Conservation (phyloP, 2,888 invertebrate species). For the Heliconius ismenius region DNA sequence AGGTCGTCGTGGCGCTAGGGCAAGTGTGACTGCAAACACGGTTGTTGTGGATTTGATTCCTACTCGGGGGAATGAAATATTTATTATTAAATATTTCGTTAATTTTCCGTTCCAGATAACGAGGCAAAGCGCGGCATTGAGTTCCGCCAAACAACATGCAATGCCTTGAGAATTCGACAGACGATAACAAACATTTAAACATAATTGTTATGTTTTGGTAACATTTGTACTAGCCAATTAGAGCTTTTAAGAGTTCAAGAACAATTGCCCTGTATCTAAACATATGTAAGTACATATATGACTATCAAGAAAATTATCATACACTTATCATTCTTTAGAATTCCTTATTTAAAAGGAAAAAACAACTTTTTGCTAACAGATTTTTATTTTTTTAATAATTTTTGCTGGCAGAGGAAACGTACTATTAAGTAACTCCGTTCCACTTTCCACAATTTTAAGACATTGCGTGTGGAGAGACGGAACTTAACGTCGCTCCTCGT, state of each 20-base stretch:
- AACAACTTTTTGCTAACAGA: neutral
- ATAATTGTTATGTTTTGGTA: neutral
- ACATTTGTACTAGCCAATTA: neutral
- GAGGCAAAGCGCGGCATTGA: no score
- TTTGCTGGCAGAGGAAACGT: neutral
- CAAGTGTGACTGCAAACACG: no score
- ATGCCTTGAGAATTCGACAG: neutral
- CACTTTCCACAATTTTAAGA: neutral
- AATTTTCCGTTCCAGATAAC: no score
- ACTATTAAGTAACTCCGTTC: neutral
- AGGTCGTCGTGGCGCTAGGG: no score
- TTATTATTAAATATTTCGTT: no score
- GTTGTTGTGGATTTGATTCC: no score
- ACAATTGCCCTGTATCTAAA: neutral
- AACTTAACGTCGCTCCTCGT: neutral
- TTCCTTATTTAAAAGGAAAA: neutral
- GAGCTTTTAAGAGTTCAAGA: neutral
- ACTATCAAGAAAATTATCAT: neutral
- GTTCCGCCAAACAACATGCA: neutral
- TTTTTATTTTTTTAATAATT: neutral
- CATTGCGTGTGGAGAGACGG: neutral
- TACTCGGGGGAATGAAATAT: no score
- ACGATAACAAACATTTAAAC: no score
- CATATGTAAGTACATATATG: neutral
- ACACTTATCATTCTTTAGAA: neutral